phyloP scores from a whole-genome alignment of 2,888 invertebrate species.

The Philereme vetulata region DNA sequence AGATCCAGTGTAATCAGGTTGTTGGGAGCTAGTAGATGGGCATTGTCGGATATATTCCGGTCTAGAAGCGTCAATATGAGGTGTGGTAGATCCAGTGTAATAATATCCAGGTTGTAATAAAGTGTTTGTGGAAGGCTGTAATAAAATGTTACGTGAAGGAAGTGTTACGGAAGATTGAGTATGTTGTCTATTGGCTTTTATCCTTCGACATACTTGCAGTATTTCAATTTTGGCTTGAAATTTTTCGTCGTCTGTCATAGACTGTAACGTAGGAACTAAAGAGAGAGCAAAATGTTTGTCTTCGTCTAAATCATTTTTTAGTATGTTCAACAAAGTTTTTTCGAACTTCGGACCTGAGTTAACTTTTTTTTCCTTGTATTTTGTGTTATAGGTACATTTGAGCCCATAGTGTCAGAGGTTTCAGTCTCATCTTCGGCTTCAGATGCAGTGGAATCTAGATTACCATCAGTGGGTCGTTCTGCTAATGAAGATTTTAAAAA shows the following conservation, averaged over 20 bases:
- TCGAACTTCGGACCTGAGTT: constrained; percentile 8
- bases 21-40: too few species aligned
- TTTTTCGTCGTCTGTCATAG: constrained; percentile 15
- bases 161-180: constrained; percentile 12
- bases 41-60: too few species aligned
- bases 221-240: constrained; percentile 15
- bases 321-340: constrained; percentile 12
- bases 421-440: constrained; percentile 10
- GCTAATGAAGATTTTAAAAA: constrained; percentile 20
- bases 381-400: constrained; percentile 12
- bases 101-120: constrained; percentile 12
- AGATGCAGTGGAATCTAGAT: constrained; percentile 11
- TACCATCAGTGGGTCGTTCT: constrained; percentile 19
- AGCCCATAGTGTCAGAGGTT: constrained; percentile 12
- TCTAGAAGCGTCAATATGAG: too few species aligned
- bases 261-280: constrained; percentile 7
- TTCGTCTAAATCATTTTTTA: constrained; percentile 13
- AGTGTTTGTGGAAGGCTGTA: constrained; percentile 6
- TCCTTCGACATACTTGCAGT: constrained; percentile 14
- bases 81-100: constrained; percentile 18
- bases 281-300: constrained; percentile 11
- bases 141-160: constrained; percentile 11
- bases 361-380: constrained; percentile 7
- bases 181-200: constrained; percentile 15
- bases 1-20: too few species aligned